Evolutionary conservation across 64 coral and sea anemone genomes (phyloP), one percentile per base, ranked within the genome.

Genomic region (Porites lutea): DNA sequence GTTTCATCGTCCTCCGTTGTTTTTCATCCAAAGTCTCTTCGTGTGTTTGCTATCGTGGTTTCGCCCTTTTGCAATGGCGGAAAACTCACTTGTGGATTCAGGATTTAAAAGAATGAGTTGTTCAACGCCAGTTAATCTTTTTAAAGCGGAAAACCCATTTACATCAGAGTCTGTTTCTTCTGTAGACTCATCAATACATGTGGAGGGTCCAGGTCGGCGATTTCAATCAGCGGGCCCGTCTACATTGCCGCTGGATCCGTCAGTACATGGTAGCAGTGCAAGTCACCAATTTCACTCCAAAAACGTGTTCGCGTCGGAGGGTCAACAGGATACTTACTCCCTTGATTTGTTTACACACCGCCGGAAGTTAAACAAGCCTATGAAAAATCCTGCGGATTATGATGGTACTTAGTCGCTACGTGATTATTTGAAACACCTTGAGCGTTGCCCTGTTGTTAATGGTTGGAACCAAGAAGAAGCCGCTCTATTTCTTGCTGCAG

Each of bases 361-460:
- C 48, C 61, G 8, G 23, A 65, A 86, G 82, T 86, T 86, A 23
- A 48, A 18, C 5, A 86, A 86, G 48, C 82, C 82, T 67, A 57
- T 68, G 37, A 86, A 86, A 68, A 68, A 18, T 18, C 82, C 59
- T 48, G 13, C 59, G 16, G 81, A 84, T 84, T 84, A 84, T 69
- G 81, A 82, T 84, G 81, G 81, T 51, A 65, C 22, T 18, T 10
- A 51, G 65, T 84, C 65, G 81, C 60, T 86, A 21, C 60, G 44
- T 50, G 82, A 86, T 21, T 86, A 86, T 86, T 71, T 86, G 27
- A 49, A 46, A 86, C 61, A 86, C 82, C 67, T 86, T 71, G 82
- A 86, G 66, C 61, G 63, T 71, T 86, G 82, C 19, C 12, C 61
- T 67, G 61, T 86, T 71, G 82, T 67, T 86, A 86, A 66, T 86